Evolutionary conservation across 64 coral and sea anemone species (phyloP).

Genomic region (Pocillopora verrucosa): DNA sequence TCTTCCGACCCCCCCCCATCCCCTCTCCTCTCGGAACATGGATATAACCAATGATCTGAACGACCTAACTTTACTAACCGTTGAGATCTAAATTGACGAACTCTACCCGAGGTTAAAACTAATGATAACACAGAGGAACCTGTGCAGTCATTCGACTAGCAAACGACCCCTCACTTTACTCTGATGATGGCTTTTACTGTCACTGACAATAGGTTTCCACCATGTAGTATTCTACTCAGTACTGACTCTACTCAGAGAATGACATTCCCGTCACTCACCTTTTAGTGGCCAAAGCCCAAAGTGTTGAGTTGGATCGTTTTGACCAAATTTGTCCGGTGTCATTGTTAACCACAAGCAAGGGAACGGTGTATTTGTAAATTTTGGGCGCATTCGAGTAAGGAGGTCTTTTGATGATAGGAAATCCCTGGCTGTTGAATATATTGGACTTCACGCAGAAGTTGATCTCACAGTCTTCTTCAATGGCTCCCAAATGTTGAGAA

Average conservation of each 20-base stretch:
- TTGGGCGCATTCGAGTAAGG: constrained; percentile 60
- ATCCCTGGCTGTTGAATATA: constrained; percentile 43
- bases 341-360: constrained; percentile 71
- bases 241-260: not conserved
- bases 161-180: not conserved
- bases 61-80: too few species aligned
- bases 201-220: too few species aligned
- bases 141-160: too few species aligned
- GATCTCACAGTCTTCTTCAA: constrained; percentile 89
- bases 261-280: constrained; percentile 27
- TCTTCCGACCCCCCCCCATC: too few species aligned
- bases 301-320: constrained; percentile 26
- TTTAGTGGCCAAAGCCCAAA: constrained; percentile 60
- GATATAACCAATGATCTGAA: too few species aligned
- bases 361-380: constrained; percentile 65
- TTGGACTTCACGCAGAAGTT: constrained; percentile 78
- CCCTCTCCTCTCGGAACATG: too few species aligned
- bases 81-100: too few species aligned
- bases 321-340: constrained; percentile 65
- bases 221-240: not conserved
- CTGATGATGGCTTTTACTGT: not conserved
- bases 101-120: too few species aligned
- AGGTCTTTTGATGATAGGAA: constrained; percentile 75
- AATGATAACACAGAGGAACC: too few species aligned
- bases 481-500: constrained; percentile 78